Percentiles rank a stretch among this genome's conserved stretches.
phyloP scores from a whole-genome alignment of 2,888 invertebrate genomes.

The Volucella zonaria region DNA sequence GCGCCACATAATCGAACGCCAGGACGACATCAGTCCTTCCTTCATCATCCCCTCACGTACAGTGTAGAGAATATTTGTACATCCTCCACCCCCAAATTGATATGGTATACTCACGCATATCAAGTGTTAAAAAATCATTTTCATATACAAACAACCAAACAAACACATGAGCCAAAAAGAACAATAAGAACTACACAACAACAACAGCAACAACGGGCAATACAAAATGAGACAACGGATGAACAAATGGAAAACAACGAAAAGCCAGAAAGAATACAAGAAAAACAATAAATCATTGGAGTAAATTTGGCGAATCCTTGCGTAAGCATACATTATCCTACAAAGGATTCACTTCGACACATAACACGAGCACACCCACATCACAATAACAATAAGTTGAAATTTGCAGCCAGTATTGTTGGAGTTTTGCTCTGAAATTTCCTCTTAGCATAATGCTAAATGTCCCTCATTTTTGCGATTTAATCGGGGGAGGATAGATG shows the following conservation, averaged over 20 bases:
- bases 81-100: too few species aligned
- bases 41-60: too few species aligned
- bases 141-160: constrained; percentile 38
- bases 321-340: constrained; percentile 69
- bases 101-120: not conserved
- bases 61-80: too few species aligned
- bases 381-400: not conserved
- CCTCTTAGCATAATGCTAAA: too few species aligned
- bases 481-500: too few species aligned
- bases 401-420: too few species aligned
- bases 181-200: constrained; percentile 2
- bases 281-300: constrained; percentile 69
- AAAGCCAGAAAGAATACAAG: constrained; percentile 59
- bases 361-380: constrained; percentile 11
- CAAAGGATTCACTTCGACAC: constrained; percentile 51
- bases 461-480: too few species aligned
- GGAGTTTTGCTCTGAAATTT: too few species aligned
- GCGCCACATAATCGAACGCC: constrained; percentile 25
- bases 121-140: constrained; percentile 60
- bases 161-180: not conserved
- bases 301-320: constrained; percentile 62
- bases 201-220: too few species aligned
- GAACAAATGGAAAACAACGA: constrained; percentile 66
- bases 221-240: constrained; percentile 1
- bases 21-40: not conserved